These are phyloP conservation scores for Drosophila ficusphila DNA, from an alignment of 1,140 invertebrate genomes.

Conservation along the genomic window DNA sequence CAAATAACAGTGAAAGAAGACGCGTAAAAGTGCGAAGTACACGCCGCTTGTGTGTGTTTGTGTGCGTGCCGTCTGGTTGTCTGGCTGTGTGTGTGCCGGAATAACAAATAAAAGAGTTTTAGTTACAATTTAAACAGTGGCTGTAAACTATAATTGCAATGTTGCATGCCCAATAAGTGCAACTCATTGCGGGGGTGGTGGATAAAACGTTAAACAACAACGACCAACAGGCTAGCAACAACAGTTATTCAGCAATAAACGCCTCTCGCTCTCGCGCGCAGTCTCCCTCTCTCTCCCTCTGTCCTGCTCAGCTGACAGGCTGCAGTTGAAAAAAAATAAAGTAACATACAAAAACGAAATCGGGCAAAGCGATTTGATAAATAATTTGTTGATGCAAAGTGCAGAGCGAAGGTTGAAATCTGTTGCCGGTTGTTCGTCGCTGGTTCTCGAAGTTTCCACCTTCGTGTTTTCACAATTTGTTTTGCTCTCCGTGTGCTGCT, in stretches of 20 bases:
- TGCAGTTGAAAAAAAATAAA: slow-evolving; percentile 62
- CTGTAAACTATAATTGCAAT: background rate
- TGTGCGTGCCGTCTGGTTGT: slow-evolving; percentile 20
- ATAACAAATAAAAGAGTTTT: slow-evolving; percentile 33
- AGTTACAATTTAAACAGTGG: background rate
- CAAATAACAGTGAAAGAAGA: slow-evolving; percentile 47
- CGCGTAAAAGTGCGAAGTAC: slow-evolving; percentile 53
- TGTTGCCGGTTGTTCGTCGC: slow-evolving; percentile 18
- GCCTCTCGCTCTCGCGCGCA: slow-evolving; percentile 20
- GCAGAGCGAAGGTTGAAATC: slow-evolving; percentile 39
- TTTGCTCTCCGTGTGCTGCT: slow-evolving; percentile 18
- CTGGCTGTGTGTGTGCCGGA: slow-evolving; percentile 27
- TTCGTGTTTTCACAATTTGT: slow-evolving; percentile 18
- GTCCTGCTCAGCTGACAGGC: slow-evolving; percentile 68
- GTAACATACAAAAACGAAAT: slow-evolving; percentile 29
- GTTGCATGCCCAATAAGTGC: slow-evolving; percentile 62
- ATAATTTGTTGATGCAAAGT: slow-evolving; percentile 66
- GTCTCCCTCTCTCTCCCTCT: slow-evolving; percentile 28
- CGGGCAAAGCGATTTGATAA: slow-evolving; percentile 43
- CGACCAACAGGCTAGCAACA: slow-evolving; percentile 76
- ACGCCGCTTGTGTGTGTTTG: slow-evolving; percentile 16
- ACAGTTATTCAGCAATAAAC: slow-evolving; percentile 61
- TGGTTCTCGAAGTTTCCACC: slow-evolving; percentile 69
- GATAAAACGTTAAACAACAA: slow-evolving; percentile 17
- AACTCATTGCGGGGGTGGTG: slow-evolving; percentile 63